Evolutionary conservation across 2,888 invertebrate genomes (phyloP).

Genomic region (Steinernema hermaphroditum): DNA sequence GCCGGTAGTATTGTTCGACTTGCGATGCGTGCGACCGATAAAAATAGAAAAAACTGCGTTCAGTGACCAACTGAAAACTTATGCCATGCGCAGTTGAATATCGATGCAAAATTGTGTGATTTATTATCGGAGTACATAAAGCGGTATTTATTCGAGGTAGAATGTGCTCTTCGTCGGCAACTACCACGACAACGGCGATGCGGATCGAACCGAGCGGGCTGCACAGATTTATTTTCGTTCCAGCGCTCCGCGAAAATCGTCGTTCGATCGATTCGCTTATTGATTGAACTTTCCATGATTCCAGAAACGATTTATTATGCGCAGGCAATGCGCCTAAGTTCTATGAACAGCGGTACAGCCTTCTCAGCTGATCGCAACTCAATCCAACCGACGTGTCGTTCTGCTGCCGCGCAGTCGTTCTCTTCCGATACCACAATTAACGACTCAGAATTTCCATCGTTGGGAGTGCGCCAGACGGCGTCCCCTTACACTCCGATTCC

Average conservation of each 20-base stretch:
- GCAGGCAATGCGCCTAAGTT: slow-evolving; percentile 37
- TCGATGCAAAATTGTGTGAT: slow-evolving; percentile 10
- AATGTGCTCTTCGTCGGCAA: not conserved
- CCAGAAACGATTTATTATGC: slow-evolving; percentile 23
- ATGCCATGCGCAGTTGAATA: slow-evolving; percentile 9
- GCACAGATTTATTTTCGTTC: slow-evolving; percentile 12
- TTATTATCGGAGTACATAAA: not conserved
- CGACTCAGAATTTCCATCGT: slow-evolving; percentile 61
- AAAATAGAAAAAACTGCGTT: slow-evolving; percentile 29
- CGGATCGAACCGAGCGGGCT: not conserved
- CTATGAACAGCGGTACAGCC: slow-evolving; percentile 39
- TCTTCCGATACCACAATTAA: slow-evolving; percentile 48
- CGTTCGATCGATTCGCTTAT: not conserved
- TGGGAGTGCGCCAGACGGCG: slow-evolving; percentile 51
- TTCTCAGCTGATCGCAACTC: slow-evolving; percentile 32
- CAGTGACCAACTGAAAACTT: slow-evolving; percentile 28
- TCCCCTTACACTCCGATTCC: slow-evolving; percentile 25
- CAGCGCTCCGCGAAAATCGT: not conserved
- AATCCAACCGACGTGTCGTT: slow-evolving; percentile 33
- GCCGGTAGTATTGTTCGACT: slow-evolving; percentile 25
- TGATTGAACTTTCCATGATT: not conserved
- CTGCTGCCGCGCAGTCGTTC: slow-evolving; percentile 24
- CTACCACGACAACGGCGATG: not conserved
- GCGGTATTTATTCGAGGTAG: not conserved
- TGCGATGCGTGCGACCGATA: slow-evolving; percentile 31